phyloP scores from a whole-genome alignment of 2,797 vertebrate genomes.

The Intellagama lesueurii region DNA sequence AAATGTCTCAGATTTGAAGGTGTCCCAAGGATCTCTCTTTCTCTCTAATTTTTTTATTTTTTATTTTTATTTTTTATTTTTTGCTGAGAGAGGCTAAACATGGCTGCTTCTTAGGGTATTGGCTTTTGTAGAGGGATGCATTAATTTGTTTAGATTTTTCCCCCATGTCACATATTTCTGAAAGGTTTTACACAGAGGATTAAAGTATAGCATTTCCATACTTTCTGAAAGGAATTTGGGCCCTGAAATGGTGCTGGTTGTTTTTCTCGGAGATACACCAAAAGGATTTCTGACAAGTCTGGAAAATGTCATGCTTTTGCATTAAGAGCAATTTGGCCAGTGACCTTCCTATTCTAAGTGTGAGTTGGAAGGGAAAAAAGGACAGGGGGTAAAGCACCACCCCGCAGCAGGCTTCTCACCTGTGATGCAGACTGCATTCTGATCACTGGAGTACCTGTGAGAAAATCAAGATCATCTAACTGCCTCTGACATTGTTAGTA shows the following conservation, averaged over 20 bases:
- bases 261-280: neutral
- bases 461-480: constrained; percentile 39
- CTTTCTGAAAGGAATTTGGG: neutral
- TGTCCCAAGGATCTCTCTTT: no score
- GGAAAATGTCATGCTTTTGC: constrained; percentile 13
- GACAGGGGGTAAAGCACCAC: neutral
- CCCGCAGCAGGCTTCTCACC: neutral
- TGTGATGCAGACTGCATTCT: neutral
- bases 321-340: constrained; percentile 14
- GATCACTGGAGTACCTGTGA: constrained; percentile 31
- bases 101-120: neutral
- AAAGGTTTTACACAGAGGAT: neutral
- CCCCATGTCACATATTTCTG: neutral
- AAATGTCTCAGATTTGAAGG: no score
- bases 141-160: no score
- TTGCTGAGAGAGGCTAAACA: neutral
- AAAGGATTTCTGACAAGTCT: neutral
- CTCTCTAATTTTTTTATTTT: no score
- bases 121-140: no score
- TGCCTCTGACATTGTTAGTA: constrained; percentile 63
- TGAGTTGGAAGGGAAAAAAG: neutral
- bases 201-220: neutral
- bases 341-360: constrained; percentile 22
- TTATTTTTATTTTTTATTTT: neutral
- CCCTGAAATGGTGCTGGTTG: neutral